Evolutionary conservation across 2,797 vertebrate genomes (phyloP), one percentile per base, ranked within the genome.

Genomic region (Enteromius anoplus): DNA sequence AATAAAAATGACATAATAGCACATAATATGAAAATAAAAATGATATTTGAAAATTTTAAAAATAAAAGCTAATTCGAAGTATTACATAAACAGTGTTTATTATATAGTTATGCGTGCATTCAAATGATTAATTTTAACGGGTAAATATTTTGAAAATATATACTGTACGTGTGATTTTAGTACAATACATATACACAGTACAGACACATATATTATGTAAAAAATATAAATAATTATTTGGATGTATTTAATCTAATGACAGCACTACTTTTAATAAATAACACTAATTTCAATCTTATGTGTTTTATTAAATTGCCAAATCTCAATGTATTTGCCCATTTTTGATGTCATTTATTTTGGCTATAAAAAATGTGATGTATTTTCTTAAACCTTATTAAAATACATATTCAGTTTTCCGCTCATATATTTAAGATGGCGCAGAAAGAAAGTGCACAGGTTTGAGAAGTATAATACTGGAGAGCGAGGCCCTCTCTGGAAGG

Each of bases 401-500:
- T 71, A n/a, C 5, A 58, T 45, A 55, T 80, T 21, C 4, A 26
- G 62, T 47, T 71, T 71, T 60, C 26, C 6, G 26, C 26, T 64
- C 29, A 19, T 72, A 8, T 37, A 81, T 73, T 80, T 32, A 64
- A 81, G 79, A 69, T 26, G 78, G 55, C 71, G 21, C 19, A 78
- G 75, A 83, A 88, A 88, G 83, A 89, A 86, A 90, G 87, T 40
- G 58, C 42, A 75, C 85, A 90, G 88, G 79, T 70, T 70, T 70
- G 86, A 88, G 85, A 40, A 83, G 65, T 78, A 66, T 76, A 84
- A 85, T 75, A 86, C 89, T 87, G 85, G 88, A 87, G 34, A 37
- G 49, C 26, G 90, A 92, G 89, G 91, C 87, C 87, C 90, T 92
- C 88, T 93, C 92, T 94, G 93, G 92, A 93, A 94, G 92, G 93